Conservation (phyloP, 2,113 vertebrate species). For the Calidris pygmaea region DNA sequence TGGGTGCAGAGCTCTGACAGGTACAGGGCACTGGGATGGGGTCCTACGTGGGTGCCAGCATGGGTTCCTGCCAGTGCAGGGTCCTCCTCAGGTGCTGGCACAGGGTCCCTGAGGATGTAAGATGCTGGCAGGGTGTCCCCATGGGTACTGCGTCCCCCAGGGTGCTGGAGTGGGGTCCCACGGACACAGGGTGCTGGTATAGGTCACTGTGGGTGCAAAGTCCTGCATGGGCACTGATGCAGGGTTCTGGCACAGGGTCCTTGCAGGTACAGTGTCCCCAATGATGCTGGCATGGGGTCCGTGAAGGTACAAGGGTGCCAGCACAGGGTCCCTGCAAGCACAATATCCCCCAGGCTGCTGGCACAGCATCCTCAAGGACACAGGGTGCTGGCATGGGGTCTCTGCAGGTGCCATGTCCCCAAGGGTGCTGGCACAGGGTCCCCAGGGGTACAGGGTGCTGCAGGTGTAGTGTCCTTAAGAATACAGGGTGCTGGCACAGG, state of each 20-base stretch:
- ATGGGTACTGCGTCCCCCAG: neutral
- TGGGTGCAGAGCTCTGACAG: neutral
- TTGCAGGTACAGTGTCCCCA: neutral
- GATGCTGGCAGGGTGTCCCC: neutral
- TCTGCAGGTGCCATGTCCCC: neutral
- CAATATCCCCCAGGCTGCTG: neutral
- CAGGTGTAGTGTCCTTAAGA: neutral
- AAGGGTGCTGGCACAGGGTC: neutral
- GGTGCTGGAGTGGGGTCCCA: neutral
- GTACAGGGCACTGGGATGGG: too few relatives aligned
- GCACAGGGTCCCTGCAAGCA: neutral
- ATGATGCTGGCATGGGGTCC: neutral
- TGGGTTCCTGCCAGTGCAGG: neutral
- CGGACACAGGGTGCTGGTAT: neutral
- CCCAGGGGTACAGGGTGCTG: neutral
- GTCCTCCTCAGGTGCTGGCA: neutral
- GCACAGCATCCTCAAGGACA: neutral
- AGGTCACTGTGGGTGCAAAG: neutral
- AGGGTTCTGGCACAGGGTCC: neutral
- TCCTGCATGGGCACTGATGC: neutral
- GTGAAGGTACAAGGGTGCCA: neutral
- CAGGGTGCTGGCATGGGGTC: too few relatives aligned
- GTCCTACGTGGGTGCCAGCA: neutral
- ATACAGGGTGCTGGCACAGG: neutral
- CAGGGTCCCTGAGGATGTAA: neutral